Base-by-base conservation (phyloP, 2,888 invertebrate genomes). In the Lasioglossum morio region DNA sequence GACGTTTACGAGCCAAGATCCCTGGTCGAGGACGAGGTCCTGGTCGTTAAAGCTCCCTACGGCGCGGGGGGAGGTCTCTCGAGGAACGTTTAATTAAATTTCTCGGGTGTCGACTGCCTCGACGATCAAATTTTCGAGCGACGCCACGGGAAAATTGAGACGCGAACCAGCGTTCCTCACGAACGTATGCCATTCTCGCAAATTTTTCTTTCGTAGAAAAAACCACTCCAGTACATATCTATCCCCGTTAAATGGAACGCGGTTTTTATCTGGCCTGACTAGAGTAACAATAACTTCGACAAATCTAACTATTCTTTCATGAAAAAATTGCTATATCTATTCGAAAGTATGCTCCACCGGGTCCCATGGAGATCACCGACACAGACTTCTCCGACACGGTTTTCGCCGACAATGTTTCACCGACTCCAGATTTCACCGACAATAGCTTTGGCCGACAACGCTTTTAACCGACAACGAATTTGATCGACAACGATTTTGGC, bases 1-100 rank as follows among this genome's bases (percentile, higher is more conserved):
- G 88, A 88, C 81, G 88, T 91, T 91, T 91, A 91, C 92, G 91
- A 90, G 90, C 86, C 69, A 69, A 48, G 77, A 81, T 63, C n/a
- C 69, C 34, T 53, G 77, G 79, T 74, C 63, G 72, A 43, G 73
- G 46, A 43, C 75, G 34, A 34, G 78, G 40, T 81, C 84, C 77
- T 83, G 87, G 82, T 90, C 91, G 88, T 91, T 91, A 87, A 82
- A 72, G 48, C 79, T 63, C 77, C 77, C 73, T 30, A 40, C 53
- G n/a, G 48, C 48, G 4, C 69, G 69, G 69, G 69, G 37, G 63
- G 75, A 72, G 86, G 78, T 23, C 73, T 60, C n/a, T 30, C 72
- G 14, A 40, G 72, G 34, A 84, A 72, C 75, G 75, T 79, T 89
- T 81, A 81, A 90, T 88, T 82, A 72, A 79, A 81, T 79, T 69